Evolutionary conservation across 2,888 invertebrate species (phyloP).

Genomic region (Cheiracanthium punctorium): DNA sequence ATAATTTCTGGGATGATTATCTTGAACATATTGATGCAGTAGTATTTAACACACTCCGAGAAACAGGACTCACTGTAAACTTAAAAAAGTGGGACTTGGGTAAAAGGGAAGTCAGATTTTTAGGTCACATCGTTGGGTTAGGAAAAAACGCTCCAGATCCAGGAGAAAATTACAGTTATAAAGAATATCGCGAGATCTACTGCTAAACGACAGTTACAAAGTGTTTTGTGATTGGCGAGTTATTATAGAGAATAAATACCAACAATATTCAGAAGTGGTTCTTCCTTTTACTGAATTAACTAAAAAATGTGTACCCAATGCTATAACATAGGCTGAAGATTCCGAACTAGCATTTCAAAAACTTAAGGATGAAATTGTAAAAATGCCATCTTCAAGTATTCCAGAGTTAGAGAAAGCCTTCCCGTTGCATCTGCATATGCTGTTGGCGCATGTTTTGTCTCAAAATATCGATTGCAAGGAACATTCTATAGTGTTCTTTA

Average conservation of each 20-base stretch:
- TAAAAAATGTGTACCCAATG: background rate
- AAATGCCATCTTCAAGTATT: background rate
- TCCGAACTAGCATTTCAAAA: background rate
- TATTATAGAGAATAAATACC: background rate
- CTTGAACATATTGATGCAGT: background rate
- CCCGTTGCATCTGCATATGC: background rate
- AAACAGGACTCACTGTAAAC: too few relatives aligned
- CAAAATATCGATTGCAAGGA: too few relatives aligned
- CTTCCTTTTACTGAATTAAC: background rate
- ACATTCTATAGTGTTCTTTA: constrained; percentile 1
- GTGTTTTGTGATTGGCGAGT: background rate
- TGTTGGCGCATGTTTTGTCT: background rate
- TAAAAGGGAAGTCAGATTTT: too few relatives aligned
- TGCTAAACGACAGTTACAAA: background rate
- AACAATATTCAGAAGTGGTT: background rate
- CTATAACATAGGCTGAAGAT: background rate
- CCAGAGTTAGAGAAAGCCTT: background rate
- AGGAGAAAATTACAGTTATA: too few relatives aligned
- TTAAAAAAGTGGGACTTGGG: background rate
- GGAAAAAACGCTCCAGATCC: too few relatives aligned
- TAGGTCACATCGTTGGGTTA: too few relatives aligned
- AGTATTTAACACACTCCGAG: background rate
- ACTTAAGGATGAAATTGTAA: background rate
- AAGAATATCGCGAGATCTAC: too few relatives aligned
- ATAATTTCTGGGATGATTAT: background rate